Evolutionary conservation across 1,140 invertebrate species (phyloP).

Genomic region (Musca vetustissima): DNA sequence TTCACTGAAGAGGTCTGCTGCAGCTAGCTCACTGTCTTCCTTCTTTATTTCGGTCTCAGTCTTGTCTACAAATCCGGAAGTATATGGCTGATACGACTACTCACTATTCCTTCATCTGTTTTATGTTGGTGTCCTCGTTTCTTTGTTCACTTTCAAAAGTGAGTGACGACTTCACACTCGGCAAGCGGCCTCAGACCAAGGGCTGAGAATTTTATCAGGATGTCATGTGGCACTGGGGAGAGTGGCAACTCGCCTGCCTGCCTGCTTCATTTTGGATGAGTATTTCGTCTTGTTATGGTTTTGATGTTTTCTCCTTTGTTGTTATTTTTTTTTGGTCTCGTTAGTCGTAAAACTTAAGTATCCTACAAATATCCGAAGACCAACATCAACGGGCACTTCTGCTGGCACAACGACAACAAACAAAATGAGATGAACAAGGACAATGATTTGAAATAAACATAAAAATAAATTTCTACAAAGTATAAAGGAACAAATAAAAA

Average conservation of each 20-base stretch:
- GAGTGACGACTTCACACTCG: slow-evolving; percentile 29
- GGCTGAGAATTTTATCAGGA: no score
- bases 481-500: background rate
- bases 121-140: background rate
- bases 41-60: background rate
- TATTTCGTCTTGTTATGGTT: background rate
- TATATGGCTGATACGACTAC: slow-evolving; percentile 8
- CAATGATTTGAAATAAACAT: slow-evolving; percentile 29
- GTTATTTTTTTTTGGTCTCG: slow-evolving; percentile 18
- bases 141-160: slow-evolving; percentile 14
- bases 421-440: slow-evolving; percentile 27
- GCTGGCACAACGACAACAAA: slow-evolving; percentile 7
- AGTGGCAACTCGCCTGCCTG: slow-evolving; percentile 9
- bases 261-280: background rate
- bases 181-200: background rate
- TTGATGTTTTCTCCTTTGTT: background rate
- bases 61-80: slow-evolving; percentile 19
- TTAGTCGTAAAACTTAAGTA: slow-evolving; percentile 30
- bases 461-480: slow-evolving; percentile 27
- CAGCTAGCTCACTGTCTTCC: no score
- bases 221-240: background rate
- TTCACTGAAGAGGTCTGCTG: slow-evolving; percentile 14
- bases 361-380: slow-evolving; percentile 9
- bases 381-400: background rate
- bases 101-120: background rate